These are phyloP conservation scores for Prochilodus magdalenae DNA, from an alignment of 2,113 vertebrate species.

Conservation along the genomic window DNA sequence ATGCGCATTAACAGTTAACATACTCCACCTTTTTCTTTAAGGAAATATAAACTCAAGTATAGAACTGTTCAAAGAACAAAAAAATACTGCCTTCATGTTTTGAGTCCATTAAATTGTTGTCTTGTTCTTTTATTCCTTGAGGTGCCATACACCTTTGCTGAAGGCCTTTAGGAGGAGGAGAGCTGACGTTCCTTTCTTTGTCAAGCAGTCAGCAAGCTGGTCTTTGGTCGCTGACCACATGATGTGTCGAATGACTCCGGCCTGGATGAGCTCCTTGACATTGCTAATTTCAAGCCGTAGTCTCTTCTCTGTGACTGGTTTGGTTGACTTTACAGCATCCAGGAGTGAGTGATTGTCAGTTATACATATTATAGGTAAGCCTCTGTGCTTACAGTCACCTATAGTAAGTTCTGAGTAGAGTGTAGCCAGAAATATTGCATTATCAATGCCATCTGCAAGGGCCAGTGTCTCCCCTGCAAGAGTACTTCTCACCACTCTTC, in stretches of 20 bases:
- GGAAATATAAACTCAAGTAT: not conserved
- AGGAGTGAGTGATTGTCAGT: slow-evolving; percentile 49
- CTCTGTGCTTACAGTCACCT: not conserved
- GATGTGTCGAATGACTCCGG: not conserved
- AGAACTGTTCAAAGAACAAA: too few species aligned
- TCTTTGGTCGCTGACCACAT: slow-evolving; percentile 34
- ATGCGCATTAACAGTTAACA: slow-evolving; percentile 10
- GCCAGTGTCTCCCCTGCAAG: slow-evolving; percentile 38
- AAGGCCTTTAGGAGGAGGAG: slow-evolving; percentile 29
- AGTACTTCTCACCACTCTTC: slow-evolving; percentile 18
- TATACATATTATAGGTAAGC: slow-evolving; percentile 33
- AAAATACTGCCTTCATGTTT: too few species aligned
- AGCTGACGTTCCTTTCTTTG: slow-evolving; percentile 43
- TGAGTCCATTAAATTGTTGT: too few species aligned
- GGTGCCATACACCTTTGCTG: slow-evolving; percentile 31
- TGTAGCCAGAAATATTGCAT: slow-evolving; percentile 29
- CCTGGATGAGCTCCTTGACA: slow-evolving; percentile 45
- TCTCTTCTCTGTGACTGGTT: slow-evolving; percentile 41
- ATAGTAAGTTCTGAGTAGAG: slow-evolving; percentile 31
- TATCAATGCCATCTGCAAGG: slow-evolving; percentile 33
- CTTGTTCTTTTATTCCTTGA: slow-evolving; percentile 13
- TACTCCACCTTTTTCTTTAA: not conserved
- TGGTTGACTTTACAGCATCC: slow-evolving; percentile 48
- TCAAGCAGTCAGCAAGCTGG: slow-evolving; percentile 38
- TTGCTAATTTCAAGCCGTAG: slow-evolving; percentile 31